Evolutionary conservation across 2,888 invertebrate species (phyloP).

Genomic region (Melanostoma scalare): DNA sequence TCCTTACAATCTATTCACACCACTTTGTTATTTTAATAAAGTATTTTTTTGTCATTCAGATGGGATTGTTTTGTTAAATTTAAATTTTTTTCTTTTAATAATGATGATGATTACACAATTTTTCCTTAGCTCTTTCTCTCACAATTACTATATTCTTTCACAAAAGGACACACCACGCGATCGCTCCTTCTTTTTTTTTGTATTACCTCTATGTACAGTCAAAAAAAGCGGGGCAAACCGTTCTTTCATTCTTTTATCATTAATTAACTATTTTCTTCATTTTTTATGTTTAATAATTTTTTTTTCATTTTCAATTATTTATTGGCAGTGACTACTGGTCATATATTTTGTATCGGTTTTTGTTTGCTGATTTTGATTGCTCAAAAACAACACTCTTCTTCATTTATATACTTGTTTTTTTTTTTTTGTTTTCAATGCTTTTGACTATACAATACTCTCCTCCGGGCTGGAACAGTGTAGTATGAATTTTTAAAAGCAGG

Average conservation of each 20-base stretch:
- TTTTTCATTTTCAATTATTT: slow-evolving; percentile 60
- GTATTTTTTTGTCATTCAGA: slow-evolving; percentile 51
- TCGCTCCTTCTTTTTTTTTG: slow-evolving; percentile 32
- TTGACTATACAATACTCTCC: background rate
- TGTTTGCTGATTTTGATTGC: slow-evolving; percentile 56
- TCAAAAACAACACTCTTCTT: slow-evolving; percentile 54
- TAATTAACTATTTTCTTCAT: slow-evolving; percentile 59
- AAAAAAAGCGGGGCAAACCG: slow-evolving; percentile 45
- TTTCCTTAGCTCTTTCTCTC: slow-evolving; percentile 34
- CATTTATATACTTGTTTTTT: slow-evolving; percentile 8
- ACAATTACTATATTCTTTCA: slow-evolving; percentile 31
- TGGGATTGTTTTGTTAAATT: slow-evolving; percentile 45
- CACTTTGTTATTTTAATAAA: slow-evolving; percentile 58
- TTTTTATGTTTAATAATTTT: slow-evolving; percentile 39
- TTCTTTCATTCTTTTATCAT: slow-evolving; percentile 40
- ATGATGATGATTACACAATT: slow-evolving; percentile 41
- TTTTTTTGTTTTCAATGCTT: slow-evolving; percentile 19
- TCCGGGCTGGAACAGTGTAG: background rate
- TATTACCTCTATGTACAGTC: slow-evolving; percentile 59
- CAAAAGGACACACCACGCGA: slow-evolving; percentile 44
- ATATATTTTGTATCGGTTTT: slow-evolving; percentile 63
- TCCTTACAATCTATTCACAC: slow-evolving; percentile 68
- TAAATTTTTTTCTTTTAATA: background rate
- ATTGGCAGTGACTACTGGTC: slow-evolving; percentile 77
- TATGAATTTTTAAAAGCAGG: slow-evolving; percentile 23